phyloP scores from a whole-genome alignment of 92 coral and sea anemone species.

The Epizoanthus ramosus region DNA sequence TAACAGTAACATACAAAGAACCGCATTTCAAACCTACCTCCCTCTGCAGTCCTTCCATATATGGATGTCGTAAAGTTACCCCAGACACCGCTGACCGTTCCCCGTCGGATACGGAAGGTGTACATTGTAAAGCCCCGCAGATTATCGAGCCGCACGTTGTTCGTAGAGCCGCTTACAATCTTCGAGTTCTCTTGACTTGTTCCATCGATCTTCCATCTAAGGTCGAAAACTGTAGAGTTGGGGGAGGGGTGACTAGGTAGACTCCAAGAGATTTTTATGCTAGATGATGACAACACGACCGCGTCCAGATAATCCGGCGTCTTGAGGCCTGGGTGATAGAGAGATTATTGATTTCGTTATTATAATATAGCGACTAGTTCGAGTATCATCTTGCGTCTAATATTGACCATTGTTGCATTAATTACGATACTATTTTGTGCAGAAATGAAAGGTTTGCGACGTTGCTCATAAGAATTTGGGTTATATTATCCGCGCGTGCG shows the following conservation, averaged over 20 bases:
- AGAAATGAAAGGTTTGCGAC: too few relatives aligned
- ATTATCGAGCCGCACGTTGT: constrained; percentile 27
- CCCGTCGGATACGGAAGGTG: constrained; percentile 53
- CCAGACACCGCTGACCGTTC: constrained; percentile 52
- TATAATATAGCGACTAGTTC: too few relatives aligned
- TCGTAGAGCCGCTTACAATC: constrained; percentile 48
- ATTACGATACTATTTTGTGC: too few relatives aligned
- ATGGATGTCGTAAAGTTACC: constrained; percentile 54
- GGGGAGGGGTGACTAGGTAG: constrained; percentile 38
- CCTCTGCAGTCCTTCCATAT: constrained; percentile 58
- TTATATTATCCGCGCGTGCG: too few relatives aligned
- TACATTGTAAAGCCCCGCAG: constrained; percentile 54
- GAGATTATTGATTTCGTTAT: background rate
- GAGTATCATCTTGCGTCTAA: too few relatives aligned
- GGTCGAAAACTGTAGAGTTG: constrained; percentile 46
- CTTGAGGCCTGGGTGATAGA: background rate
- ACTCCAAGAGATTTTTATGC: constrained; percentile 56
- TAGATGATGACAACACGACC: constrained; percentile 31
- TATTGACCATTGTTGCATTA: too few relatives aligned
- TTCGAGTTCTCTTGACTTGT: constrained; percentile 45
- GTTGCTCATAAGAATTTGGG: too few relatives aligned
- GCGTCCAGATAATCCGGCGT: constrained; percentile 23
- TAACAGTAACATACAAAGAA: background rate
- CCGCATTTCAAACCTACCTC: constrained; percentile 38
- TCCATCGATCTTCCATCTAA: constrained; percentile 49